Base-by-base conservation (phyloP, 2,888 invertebrate species). In the Euzophera pinguis region DNA sequence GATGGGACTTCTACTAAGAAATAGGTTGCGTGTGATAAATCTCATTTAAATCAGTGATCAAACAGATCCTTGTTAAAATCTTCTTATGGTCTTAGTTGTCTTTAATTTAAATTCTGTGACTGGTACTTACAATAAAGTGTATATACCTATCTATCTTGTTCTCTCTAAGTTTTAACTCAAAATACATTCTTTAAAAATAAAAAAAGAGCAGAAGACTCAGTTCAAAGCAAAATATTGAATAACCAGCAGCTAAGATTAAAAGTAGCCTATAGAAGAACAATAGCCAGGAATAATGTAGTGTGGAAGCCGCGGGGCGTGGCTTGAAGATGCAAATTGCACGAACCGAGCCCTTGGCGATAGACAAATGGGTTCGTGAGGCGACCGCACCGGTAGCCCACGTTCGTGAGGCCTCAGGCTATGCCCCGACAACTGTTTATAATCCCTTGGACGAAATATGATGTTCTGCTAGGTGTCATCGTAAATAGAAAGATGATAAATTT, bases 341-440 rank as follows among this genome's bases (percentile, higher is more conserved):
- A 61, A 58, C 68, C 14, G 7, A 16, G 73, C 85, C 81, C 57
- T 64, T 58, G 82, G 87, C 81, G 65, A 62, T 79, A 80, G 84
- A 84, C 85, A 81, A 84, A 84, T 84, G 78, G 83, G 75, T 70
- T 84, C 88, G 86, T 87, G 88, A 73, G 73, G 57, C 78, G 84
- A 81, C 85, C 87, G 74, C 84, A 83, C 86, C 88, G 77, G 88
- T 87, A 89, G 87, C 86, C 68, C 85, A 84, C 85, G 85, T 75
- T 47, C 53, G 55, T 55, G 54, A 53, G 55, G 73, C 75, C 73
- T 47, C 58, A 54, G 68, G 75, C 67, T 16, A 43, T 37, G 35
- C 53, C 55, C 57, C 63, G 8, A 39, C 39, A 39, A 39, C 39
- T 61, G 70, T 65, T 73, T 70, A 69, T 70, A 70, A 73, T 72